Conservation (phyloP, 1,140 invertebrate genomes). For the Mya arenaria region DNA sequence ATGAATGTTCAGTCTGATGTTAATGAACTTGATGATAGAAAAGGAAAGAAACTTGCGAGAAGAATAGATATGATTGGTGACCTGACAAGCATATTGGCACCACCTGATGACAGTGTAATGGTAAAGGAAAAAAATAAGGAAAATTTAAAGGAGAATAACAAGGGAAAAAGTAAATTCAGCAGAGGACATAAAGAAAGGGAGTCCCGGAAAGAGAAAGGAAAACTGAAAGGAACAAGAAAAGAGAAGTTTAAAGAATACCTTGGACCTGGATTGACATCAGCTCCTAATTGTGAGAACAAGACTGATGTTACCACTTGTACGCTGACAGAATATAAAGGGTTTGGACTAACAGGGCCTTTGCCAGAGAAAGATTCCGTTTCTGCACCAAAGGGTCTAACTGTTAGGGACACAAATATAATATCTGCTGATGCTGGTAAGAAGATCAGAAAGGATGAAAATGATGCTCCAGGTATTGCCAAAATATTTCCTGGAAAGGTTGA, state of each 20-base stretch:
- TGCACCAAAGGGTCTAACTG: not conserved
- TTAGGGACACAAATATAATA: not conserved
- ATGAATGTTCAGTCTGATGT: slow-evolving; percentile 23
- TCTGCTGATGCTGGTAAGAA: not conserved
- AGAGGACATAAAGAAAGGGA: slow-evolving; percentile 13
- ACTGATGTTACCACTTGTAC: slow-evolving; percentile 35
- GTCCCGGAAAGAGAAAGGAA: slow-evolving; percentile 38
- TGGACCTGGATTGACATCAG: slow-evolving; percentile 45
- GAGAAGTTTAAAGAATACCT: slow-evolving; percentile 55
- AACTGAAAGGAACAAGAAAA: slow-evolving; percentile 40
- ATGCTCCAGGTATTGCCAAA: not conserved
- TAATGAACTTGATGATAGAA: slow-evolving; percentile 2
- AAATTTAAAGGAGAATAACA: not conserved
- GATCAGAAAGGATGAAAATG: not conserved
- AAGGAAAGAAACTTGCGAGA: not conserved
- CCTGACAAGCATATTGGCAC: not conserved
- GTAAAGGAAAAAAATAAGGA: not conserved
- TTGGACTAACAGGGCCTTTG: slow-evolving; percentile 44
- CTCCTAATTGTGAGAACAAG: not conserved
- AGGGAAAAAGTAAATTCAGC: not conserved
- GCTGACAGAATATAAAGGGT: slow-evolving; percentile 46
- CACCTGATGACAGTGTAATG: not conserved
- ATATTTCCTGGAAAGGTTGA: not conserved
- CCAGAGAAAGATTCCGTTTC: slow-evolving; percentile 15
- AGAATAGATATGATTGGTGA: not conserved